Evolutionary conservation across 2,797 vertebrate genomes (phyloP).

Genomic region (Peromyscus attwateri): DNA sequence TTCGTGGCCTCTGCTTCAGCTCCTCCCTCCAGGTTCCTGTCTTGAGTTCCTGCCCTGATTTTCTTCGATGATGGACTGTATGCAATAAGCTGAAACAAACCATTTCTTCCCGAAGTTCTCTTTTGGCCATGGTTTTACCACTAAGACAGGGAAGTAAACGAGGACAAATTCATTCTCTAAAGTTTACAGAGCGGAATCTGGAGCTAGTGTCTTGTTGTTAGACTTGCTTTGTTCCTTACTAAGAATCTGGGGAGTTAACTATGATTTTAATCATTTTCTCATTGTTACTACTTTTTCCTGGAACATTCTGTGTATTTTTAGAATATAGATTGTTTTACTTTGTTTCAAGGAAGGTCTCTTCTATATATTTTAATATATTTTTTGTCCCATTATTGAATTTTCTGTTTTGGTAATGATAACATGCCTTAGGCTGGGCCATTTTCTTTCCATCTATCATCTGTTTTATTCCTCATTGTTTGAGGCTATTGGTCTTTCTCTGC

Average conservation of each 20-base stretch:
- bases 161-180: neutral
- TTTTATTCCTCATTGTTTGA: conserved; percentile 26
- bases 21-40: neutral
- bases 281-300: conserved; percentile 36
- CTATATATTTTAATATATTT: conserved; percentile 27
- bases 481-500: neutral
- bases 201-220: neutral
- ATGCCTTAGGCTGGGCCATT: neutral
- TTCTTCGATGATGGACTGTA: neutral
- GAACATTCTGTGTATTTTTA: neutral
- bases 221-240: neutral
- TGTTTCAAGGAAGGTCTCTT: conserved; percentile 39
- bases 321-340: neutral
- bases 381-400: conserved; percentile 41
- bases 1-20: neutral
- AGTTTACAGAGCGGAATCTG: neutral
- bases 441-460: neutral
- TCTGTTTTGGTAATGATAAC: conserved; percentile 38
- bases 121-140: neutral
- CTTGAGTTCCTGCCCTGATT: too few relatives aligned
- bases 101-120: neutral
- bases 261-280: conserved; percentile 22
- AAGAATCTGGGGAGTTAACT: neutral
- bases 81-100: neutral
- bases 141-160: neutral